Base-by-base conservation (phyloP, 2,797 vertebrate genomes). In the Chelonia mydas region DNA sequence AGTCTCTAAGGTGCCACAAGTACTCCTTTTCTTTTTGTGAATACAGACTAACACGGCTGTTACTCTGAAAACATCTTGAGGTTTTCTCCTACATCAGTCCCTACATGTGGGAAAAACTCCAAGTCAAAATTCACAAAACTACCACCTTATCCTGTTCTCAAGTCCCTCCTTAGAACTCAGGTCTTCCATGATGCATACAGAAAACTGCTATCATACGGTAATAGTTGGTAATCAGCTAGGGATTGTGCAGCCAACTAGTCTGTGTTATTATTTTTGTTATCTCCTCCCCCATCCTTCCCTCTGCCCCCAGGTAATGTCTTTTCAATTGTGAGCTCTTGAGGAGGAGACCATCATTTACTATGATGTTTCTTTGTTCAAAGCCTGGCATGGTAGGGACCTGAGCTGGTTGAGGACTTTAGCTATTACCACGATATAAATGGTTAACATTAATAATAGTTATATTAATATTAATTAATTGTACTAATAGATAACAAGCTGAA, bases 331-430 rank as follows among this genome's bases (percentile, higher is more conserved):
- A 49, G 74, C 45, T 28, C 13, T 28, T 49, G 15, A 47, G 25
- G 11, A 33, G 74, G 41, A 55, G 89, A 33, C 0, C 28, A 16
- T 88, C 65, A 55, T 84, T 96, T 84, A 2, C 93, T 1, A 16
- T 31, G 0, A 16, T 31, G 0, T n/a, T 33, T 7, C 11, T 17
- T 76, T 28, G 12, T 47, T 45, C 41, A 27, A 6, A 45, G 72
- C 41, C 41, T 15, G 25, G 21, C 25, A 7, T 28, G 23, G 12
- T 47, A 25, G 41, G 23, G 45, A 76, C 23, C 13, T 45, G 23
- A 47, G 41, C 25, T 27, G 19, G 7, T 16, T 61, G 55, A 74
- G 86, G 79, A n/a, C 74, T 92, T 28, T 84, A 3, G 68, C 68
- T 78, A 74, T 41, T 82, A 47, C 57, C 85, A 28, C n/a, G 89